Evolutionary conservation across 2,113 vertebrate genomes (phyloP).

Genomic region (Urocitellus parryii): DNA sequence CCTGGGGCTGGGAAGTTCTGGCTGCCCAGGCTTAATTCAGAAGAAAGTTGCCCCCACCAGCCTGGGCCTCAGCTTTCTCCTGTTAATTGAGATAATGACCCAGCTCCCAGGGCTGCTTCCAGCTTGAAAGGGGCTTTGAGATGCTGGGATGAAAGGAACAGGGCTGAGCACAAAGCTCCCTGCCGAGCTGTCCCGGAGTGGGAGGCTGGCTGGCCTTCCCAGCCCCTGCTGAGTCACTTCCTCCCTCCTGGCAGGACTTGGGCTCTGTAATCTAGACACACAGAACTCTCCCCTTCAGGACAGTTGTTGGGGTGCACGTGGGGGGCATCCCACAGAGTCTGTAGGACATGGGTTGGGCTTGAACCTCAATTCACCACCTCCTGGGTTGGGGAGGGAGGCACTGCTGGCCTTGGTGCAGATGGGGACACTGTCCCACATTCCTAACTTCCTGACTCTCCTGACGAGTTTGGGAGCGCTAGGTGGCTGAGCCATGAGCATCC

Average conservation of each 20-base stretch:
- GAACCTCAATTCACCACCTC: neutral
- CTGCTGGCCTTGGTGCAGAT: no score
- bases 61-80: conserved; percentile 67
- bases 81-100: conserved; percentile 77
- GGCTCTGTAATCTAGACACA: neutral
- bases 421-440: accelerated
- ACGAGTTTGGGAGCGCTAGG: accelerated
- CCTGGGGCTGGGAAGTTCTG: neutral
- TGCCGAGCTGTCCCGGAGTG: neutral
- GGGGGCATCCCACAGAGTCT: neutral
- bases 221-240: conserved; percentile 68
- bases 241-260: neutral
- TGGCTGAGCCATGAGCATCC: neutral
- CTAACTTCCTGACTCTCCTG: neutral
- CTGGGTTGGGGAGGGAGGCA: no score
- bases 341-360: neutral
- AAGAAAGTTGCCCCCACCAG: conserved; percentile 48
- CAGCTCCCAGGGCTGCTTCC: conserved; percentile 46
- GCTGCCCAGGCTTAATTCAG: neutral
- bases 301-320: no score
- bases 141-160: conserved; percentile 67
- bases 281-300: neutral
- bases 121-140: conserved; percentile 78
- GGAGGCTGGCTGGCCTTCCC: neutral
- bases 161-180: conserved; percentile 58